Conservation (phyloP, 2,888 invertebrate genomes). For the Zygaena filipendulae region DNA sequence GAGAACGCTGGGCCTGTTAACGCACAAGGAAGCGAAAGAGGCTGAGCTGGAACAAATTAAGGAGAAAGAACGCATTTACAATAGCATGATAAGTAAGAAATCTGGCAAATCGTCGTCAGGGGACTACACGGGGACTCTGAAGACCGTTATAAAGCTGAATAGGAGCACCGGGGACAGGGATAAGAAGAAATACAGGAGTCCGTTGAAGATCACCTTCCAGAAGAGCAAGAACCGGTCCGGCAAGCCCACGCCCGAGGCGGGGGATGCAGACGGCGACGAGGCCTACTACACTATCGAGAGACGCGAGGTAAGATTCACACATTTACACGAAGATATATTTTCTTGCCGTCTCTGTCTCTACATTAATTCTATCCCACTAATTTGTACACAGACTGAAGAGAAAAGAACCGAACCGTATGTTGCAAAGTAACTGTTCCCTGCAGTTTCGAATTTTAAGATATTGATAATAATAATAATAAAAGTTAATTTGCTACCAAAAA, state of each 20-base stretch:
- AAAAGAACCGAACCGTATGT: too few relatives aligned
- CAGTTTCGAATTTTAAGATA: too few relatives aligned
- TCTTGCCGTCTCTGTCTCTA: neutral
- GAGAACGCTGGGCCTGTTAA: conserved; percentile 78
- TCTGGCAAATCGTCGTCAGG: conserved; percentile 37
- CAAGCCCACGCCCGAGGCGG: conserved; percentile 54
- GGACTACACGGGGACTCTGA: conserved; percentile 82
- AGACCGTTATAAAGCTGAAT: conserved; percentile 85
- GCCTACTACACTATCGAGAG: conserved; percentile 76
- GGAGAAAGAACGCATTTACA: conserved; percentile 52
- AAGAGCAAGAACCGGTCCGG: conserved; percentile 73
- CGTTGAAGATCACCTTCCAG: conserved; percentile 83
- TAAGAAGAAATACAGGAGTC: conserved; percentile 74
- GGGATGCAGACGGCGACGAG: conserved; percentile 38
- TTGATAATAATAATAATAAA: too few relatives aligned
- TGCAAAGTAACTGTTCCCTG: neutral
- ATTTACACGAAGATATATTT: too few relatives aligned
- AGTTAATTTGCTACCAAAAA: too few relatives aligned
- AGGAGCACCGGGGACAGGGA: conserved; percentile 53
- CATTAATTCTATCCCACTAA: neutral
- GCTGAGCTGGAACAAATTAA: conserved; percentile 69
- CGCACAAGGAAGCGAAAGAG: conserved; percentile 78
- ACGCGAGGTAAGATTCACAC: conserved; percentile 53
- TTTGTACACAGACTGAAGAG: too few relatives aligned
- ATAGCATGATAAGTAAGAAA: conserved; percentile 32